Evolutionary conservation across 2,797 vertebrate genomes (phyloP).

Genomic region (Parauchenoglanis punctatus): DNA sequence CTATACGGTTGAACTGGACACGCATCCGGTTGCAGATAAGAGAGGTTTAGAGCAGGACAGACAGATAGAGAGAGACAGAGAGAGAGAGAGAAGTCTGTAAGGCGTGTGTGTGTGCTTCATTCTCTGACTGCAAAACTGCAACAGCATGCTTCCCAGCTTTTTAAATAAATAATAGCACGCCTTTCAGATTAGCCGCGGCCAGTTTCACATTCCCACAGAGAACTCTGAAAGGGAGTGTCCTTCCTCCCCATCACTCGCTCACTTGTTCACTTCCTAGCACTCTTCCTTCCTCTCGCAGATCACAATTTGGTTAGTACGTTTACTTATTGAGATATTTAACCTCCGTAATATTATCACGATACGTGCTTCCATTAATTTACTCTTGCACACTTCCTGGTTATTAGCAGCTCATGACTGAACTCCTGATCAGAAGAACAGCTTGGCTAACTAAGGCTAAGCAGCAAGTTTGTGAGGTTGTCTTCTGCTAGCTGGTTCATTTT

Average conservation of each 20-base stretch:
- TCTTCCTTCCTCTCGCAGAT: neutral
- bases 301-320: neutral
- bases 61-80: constrained; percentile 44
- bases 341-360: too few species aligned
- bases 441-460: too few species aligned
- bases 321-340: neutral
- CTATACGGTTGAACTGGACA: constrained; percentile 74
- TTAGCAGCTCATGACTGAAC: neutral
- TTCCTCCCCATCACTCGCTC: constrained; percentile 51
- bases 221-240: constrained; percentile 55
- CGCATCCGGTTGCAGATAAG: constrained; percentile 66
- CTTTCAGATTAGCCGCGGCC: constrained; percentile 77
- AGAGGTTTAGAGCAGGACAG: constrained; percentile 31
- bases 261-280: neutral
- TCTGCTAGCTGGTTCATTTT: neutral
- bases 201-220: constrained; percentile 70
- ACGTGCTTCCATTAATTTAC: neutral
- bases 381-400: too few species aligned
- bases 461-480: neutral
- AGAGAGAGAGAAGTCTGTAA: neutral
- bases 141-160: constrained; percentile 70
- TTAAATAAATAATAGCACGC: constrained; percentile 82
- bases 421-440: too few species aligned
- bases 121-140: constrained; percentile 66
- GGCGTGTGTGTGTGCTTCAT: constrained; percentile 47